phyloP scores from a whole-genome alignment of 2,888 invertebrate species.

The Synergus itoensis region DNA sequence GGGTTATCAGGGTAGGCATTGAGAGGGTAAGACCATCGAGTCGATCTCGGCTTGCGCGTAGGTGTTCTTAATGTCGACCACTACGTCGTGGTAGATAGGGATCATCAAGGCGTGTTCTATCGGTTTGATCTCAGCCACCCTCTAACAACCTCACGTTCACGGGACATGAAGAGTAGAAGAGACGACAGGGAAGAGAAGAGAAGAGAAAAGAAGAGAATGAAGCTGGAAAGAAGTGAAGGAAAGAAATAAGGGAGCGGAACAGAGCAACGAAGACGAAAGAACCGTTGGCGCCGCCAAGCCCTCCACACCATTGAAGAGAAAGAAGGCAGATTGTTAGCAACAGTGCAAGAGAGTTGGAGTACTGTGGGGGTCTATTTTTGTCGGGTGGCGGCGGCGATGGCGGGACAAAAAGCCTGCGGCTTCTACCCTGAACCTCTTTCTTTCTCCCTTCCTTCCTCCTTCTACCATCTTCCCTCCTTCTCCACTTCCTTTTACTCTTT shows the following conservation, averaged over 20 bases:
- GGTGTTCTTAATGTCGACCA: conserved; percentile 46
- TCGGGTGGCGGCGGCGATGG: conserved; percentile 66
- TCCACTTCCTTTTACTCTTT: conserved; percentile 62
- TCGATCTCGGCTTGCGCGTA: conserved; percentile 58
- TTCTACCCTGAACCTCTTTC: conserved; percentile 63
- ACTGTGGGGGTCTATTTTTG: conserved; percentile 71
- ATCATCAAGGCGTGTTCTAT: conserved; percentile 74
- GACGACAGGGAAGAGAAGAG: conserved; percentile 29
- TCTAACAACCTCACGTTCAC: conserved; percentile 64
- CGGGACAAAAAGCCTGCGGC: conserved; percentile 76
- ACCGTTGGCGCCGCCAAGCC: conserved; percentile 63
- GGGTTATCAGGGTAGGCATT: conserved; percentile 64
- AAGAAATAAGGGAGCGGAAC: conserved; percentile 34
- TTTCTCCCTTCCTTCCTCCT: conserved; percentile 53
- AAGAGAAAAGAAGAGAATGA: neutral
- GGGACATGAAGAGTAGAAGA: conserved; percentile 52
- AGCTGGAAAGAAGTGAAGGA: conserved; percentile 28
- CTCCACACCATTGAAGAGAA: conserved; percentile 49
- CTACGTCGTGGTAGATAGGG: conserved; percentile 65
- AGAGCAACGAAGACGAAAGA: conserved; percentile 51
- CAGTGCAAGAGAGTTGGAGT: conserved; percentile 37
- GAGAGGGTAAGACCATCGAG: conserved; percentile 49
- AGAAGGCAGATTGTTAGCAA: conserved; percentile 34
- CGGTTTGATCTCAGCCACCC: conserved; percentile 71
- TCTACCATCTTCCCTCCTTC: conserved; percentile 47